Base-by-base conservation (phyloP, 2,888 invertebrate genomes). In the Eupithecia exiguata region DNA sequence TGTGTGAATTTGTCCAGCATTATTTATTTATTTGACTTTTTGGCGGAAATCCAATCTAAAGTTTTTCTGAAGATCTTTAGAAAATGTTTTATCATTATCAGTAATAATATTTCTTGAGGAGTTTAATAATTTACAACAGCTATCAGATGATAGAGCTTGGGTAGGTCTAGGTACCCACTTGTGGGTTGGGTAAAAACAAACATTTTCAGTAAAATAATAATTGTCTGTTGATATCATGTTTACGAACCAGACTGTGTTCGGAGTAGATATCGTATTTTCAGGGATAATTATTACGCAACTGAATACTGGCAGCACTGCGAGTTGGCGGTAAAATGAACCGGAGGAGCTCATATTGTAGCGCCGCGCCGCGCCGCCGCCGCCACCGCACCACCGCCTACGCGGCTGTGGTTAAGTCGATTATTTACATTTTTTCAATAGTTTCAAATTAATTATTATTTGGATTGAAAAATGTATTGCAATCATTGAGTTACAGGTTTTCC, bases 221-320 rank as follows among this genome's bases (percentile, higher is more conserved):
- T 70, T 68, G 68, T 70, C 36, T 68, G 65, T 62, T 68, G 38
- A 68, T 75, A 72, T 75, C 75, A 70, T 78, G 73, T 76, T 76
- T 69, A 70, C 62, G 68, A 70, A 68, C 25, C 53, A 66, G 71
- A 9, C 74, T 69, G 79, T 78, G 79, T 81, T 74, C 74, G 68
- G 74, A 68, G 79, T 69, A 61, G 69, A 46, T 88, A 89, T 90
- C 88, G 84, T 84, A 81, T 89, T 88, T 87, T 87, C 84, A 84
- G 75, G 74, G 84, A 88, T 90, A 89, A 91, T 91, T 89, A 89
- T 88, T 85, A 86, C 86, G 86, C 86, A 87, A 87, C 85, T 79
- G 79, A 83, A 88, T 83, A 83, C 87, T 85, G 81, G 84, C 83
- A 84, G 82, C 84, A 84, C 83, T 78, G 79, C 63, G 79, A 79